Evolutionary conservation across 2,888 invertebrate genomes (phyloP), one percentile per base, ranked within the genome.

Genomic region (Eupithecia exiguata): DNA sequence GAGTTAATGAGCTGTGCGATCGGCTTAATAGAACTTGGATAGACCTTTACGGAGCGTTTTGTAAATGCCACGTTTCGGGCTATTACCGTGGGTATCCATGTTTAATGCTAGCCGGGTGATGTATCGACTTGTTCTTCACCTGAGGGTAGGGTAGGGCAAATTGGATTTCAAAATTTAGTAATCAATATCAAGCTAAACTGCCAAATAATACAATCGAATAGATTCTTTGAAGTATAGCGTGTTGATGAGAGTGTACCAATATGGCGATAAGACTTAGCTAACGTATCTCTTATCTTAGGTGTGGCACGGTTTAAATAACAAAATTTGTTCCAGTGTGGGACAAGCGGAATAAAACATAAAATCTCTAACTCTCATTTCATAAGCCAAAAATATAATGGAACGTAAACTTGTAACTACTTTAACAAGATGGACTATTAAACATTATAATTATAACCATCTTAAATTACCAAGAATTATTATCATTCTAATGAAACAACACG

Each of bases 401-500:
- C 16, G 46, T 18, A 18, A 46, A 46, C 46, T 46, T 6, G 18
- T 43, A 46, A 6, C 16, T 16, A 18, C 18, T 43, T 5, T 16
- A n/a, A 6, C 16, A 46, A 18, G 16, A 46, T 18, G 16, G 16
- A 18, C 46, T 18, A 18, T n/a, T 5, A 18, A n/a, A 49, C 49
- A 53, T n/a, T 53, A n/a, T 21, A 53, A 53, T 53, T 53, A 10
- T 21, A 53, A n/a, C 10, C 10, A n/a, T n/a, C 7, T 53, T 53
- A 53, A 53, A 53, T 21, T 21, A 53, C 3, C 49, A 53, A 53
- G 10, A 53, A 58, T 21, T 25, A 14, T 12, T 18, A 10, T 53
- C 1, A 58, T 14, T 25, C 14, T 25, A 21, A 25, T 58, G 25
- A 58, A 1, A 25, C 82, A 83, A 85, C 81, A 82, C 78, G 79